Base-by-base conservation (phyloP, 2,888 invertebrate genomes). In the Xestia sexstrigata region DNA sequence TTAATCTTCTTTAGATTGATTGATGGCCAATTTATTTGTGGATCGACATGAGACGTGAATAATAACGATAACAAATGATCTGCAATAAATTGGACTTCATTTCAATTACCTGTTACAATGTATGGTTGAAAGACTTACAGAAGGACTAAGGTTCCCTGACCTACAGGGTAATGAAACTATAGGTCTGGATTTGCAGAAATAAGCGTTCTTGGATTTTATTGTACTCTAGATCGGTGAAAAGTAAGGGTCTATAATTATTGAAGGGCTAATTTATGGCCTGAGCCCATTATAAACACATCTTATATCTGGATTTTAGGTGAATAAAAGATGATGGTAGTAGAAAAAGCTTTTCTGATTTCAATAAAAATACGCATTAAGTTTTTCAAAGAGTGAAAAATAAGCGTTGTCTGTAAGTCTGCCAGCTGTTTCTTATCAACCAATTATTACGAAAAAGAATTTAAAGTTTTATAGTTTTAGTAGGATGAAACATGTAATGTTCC, bases 1-100 rank as follows among this genome's bases (percentile, higher is more conserved):
- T 30, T 35, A 15, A 70, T 83, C 35, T 71, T 73, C 6, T 9
- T 71, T 66, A 68, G 68, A 73, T 70, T 83, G 63, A 84, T 81
- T 58, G 49, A 71, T 65, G 26, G 35, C 23, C 17, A 63, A 45
- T 23, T 70, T 69, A 15, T 69, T 49, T 30, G 13, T 55, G 23
- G 45, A 49, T 30, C 42, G 26, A 66, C n/a, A 80, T 49, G 60
- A 47, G 66, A 60, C 13, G 23, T 42, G 49, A 72, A 71, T 23
- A 42, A 49, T 76, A 83, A 79, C 45, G 62, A 70, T 58, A 58
- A 74, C 13, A 68, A 62, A 79, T 79, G 42, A 62, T 66, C 35
- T 72, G 35, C n/a, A 62, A 69, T 79, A 69, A 60, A 69, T 74
- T 74, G 26, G 15, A n/a, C 55, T 58, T 42, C 55, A 30, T 75